Evolutionary conservation across 1,140 invertebrate genomes (phyloP), one percentile per base, ranked within the genome.

Genomic region (Leptonema lineaticorne): DNA sequence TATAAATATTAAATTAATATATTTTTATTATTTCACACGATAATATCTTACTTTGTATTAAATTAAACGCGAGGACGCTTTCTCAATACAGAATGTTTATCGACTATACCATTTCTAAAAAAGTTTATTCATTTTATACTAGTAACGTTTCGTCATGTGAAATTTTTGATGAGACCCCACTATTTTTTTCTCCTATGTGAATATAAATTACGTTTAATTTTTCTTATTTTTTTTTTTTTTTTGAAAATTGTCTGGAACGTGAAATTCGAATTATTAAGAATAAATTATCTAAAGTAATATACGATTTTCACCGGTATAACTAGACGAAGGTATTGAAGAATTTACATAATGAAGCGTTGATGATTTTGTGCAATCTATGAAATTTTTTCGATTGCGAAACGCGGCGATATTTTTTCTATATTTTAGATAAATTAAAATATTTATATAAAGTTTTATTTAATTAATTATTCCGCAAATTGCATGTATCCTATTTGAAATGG

Each of bases 301-400:
- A n/a, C 16, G 37, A 45, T 45, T 45, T 45, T 45, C 37, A 45
- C 4, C 37, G 37, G 2, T 2, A 45, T 16, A 16, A 45, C 29
- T 33, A 33, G 29, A 6, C 29, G 37, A 6, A 45, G 37, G 16
- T 45, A 45, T 45, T n/a, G 16, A 45, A 4, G 14, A 2, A 45
- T 45, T 45, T 45, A 45, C 37, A 45, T 45, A 45, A 45, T 45
- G n/a, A n/a, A n/a, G n/a, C n/a, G n/a, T n/a, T n/a, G n/a, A n/a
- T n/a, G n/a, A n/a, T n/a, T n/a, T n/a, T n/a, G n/a, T n/a, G n/a
- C n/a, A n/a, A n/a, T n/a, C n/a, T n/a, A n/a, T n/a, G n/a, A n/a
- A n/a, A n/a, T n/a, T n/a, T n/a, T n/a, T n/a, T n/a, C n/a, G n/a
- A n/a, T n/a, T n/a, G n/a, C n/a, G n/a, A n/a, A n/a, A n/a, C n/a